These are phyloP conservation scores for Cyanistes caeruleus DNA, from an alignment of 2,113 vertebrate species.

Conservation along the genomic window DNA sequence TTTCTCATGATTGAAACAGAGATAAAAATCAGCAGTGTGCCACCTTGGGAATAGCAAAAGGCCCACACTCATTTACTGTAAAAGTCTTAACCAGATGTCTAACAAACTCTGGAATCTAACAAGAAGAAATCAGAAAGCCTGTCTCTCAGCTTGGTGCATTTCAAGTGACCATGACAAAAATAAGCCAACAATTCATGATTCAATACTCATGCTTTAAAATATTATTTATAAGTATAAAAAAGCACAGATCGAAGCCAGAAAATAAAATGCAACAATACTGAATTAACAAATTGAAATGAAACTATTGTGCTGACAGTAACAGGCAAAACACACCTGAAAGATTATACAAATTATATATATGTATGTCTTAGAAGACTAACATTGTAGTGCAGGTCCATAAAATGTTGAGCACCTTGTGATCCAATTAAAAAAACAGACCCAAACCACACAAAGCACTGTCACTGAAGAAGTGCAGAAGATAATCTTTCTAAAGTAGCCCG, in stretches of 20 bases:
- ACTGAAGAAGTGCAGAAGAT: background rate
- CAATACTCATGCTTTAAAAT: background rate
- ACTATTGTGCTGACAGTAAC: background rate
- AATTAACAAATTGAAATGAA: background rate
- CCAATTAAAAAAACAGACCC: background rate
- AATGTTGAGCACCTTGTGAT: background rate
- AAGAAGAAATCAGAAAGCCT: background rate
- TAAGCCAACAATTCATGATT: background rate
- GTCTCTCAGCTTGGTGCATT: background rate
- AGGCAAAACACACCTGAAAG: background rate
- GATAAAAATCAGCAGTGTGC: background rate
- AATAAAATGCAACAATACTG: background rate
- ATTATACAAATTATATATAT: background rate
- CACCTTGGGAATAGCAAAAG: background rate
- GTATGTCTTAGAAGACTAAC: background rate
- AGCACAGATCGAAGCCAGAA: background rate
- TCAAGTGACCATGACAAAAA: background rate
- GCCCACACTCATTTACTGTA: background rate
- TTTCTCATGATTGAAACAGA: background rate
- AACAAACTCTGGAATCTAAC: background rate
- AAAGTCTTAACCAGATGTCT: background rate
- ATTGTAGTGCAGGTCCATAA: background rate
- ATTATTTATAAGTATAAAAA: background rate
- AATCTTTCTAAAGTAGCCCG: background rate
- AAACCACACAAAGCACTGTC: background rate